A percentile compares a stretch with the other conserved stretches of the same genome.
phyloP scores from a whole-genome alignment of 2,113 vertebrate genomes.

The Panurus biarmicus region DNA sequence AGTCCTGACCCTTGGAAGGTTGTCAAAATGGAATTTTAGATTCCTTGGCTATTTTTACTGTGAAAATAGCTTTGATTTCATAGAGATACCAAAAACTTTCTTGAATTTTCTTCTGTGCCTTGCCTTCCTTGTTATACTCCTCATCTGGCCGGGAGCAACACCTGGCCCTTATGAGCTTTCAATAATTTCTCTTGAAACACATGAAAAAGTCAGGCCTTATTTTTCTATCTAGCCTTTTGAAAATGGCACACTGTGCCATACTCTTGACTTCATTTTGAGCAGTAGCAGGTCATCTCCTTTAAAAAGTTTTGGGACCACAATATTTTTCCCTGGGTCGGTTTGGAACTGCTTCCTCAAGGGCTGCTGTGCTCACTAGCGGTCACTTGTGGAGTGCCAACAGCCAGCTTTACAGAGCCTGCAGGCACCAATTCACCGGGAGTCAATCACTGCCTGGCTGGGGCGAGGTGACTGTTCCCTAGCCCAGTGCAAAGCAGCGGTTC shows the following conservation, averaged over 20 bases:
- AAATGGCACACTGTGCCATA: background rate
- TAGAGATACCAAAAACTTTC: background rate
- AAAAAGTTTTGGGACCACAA: background rate
- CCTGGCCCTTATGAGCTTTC: background rate
- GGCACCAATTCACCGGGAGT: background rate
- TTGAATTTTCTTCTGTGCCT: background rate
- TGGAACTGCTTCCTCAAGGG: background rate
- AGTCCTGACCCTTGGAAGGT: background rate
- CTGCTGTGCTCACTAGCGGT: background rate
- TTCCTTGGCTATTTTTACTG: background rate
- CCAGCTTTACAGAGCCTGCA: background rate
- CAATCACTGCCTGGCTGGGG: background rate
- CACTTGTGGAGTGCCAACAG: background rate
- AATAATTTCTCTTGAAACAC: background rate
- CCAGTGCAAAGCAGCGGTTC: background rate
- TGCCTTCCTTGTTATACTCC: background rate
- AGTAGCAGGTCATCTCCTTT: background rate
- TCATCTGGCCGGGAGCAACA: background rate
- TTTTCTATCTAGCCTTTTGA: background rate
- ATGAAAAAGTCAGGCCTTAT: background rate
- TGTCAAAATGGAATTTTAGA: background rate
- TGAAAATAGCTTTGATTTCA: background rate
- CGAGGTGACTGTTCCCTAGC: background rate
- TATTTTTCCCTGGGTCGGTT: background rate
- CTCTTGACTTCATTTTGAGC: background rate